These are phyloP conservation scores for Rhyacophila evoluta DNA, from an alignment of 2,888 invertebrate genomes.

Conservation along the genomic window DNA sequence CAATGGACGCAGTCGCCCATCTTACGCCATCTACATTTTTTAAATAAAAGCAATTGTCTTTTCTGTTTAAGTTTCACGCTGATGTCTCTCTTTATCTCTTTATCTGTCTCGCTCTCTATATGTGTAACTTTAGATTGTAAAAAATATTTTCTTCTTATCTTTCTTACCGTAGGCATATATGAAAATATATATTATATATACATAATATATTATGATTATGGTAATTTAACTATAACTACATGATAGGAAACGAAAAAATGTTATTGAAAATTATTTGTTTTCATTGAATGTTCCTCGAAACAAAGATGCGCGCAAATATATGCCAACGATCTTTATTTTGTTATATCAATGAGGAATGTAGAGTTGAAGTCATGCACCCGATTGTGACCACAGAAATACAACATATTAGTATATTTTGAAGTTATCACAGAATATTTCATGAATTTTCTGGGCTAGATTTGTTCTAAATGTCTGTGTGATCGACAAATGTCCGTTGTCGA, in stretches of 20 bases:
- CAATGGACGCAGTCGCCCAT: conserved; percentile 19
- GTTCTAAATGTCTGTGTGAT: not conserved
- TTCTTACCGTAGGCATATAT: conserved; percentile 43
- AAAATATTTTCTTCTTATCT: conserved; percentile 50
- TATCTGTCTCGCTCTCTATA: conserved; percentile 39
- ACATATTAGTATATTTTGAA: not conserved
- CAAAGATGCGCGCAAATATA: not conserved
- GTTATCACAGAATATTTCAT: not conserved
- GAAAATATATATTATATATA: not conserved
- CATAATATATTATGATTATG: conserved; percentile 30
- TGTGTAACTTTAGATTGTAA: conserved; percentile 44
- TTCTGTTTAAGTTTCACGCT: conserved; percentile 40
- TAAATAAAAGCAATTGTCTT: conserved; percentile 37
- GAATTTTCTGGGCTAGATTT: conserved; percentile 22
- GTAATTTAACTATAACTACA: conserved; percentile 26
- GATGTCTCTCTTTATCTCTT: conserved; percentile 38
- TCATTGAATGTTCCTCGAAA: conserved; percentile 23
- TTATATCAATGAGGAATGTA: not conserved
- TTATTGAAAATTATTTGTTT: conserved; percentile 36
- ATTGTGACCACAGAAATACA: not conserved
- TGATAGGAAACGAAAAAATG: conserved; percentile 38
- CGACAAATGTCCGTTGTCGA: not conserved
- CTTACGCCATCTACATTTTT: conserved; percentile 24
- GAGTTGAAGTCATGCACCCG: not conserved
- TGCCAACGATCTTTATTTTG: conserved; percentile 3